Percentiles rank a stretch among this genome's conserved stretches.
Evolutionary conservation across 1,140 invertebrate species (phyloP).

Genomic region (Drosophila bocki): DNA sequence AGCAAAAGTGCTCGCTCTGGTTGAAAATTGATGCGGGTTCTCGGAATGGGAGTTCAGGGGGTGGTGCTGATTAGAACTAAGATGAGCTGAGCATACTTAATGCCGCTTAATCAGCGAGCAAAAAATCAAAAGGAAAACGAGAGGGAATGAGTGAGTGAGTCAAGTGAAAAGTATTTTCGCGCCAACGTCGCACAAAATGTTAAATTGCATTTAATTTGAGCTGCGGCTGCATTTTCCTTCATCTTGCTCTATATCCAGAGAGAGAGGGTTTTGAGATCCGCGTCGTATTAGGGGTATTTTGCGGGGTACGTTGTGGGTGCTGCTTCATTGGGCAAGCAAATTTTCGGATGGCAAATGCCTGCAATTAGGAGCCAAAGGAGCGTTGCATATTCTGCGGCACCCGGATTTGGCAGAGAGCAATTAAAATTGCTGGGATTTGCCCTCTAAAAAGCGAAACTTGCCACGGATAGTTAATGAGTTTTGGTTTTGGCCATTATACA

Average conservation of each 20-base stretch:
- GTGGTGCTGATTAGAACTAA: slow-evolving; percentile 16
- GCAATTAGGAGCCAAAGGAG: slow-evolving; percentile 66
- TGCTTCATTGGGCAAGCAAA: slow-evolving; percentile 65
- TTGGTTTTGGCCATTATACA: slow-evolving; percentile 21
- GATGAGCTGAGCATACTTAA: slow-evolving; percentile 35
- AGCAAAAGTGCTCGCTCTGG: slow-evolving; percentile 27
- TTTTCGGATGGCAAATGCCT: slow-evolving; percentile 50
- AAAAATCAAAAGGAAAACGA: slow-evolving; percentile 19
- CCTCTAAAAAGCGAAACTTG: slow-evolving; percentile 48
- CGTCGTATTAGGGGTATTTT: slow-evolving; percentile 4
- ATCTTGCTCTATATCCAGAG: slow-evolving; percentile 11
- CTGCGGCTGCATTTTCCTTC: slow-evolving; percentile 47
- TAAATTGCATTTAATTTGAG: slow-evolving; percentile 67
- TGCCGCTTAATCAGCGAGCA: slow-evolving; percentile 37
- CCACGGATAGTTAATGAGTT: slow-evolving; percentile 55
- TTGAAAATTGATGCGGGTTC: slow-evolving; percentile 32
- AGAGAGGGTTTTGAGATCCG: neutral
- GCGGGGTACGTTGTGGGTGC: slow-evolving; percentile 25
- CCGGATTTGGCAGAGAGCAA: slow-evolving; percentile 56
- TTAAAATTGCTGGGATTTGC: slow-evolving; percentile 55
- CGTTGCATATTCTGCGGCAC: slow-evolving; percentile 63
- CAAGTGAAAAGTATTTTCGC: slow-evolving; percentile 30
- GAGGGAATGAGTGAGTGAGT: neutral
- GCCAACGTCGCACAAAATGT: slow-evolving; percentile 65
- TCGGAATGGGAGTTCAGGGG: neutral